A percentile compares a stretch with the other conserved stretches of the same genome.
Conservation (phyloP, 2,888 invertebrate species). For the Lasioglossum morio region DNA sequence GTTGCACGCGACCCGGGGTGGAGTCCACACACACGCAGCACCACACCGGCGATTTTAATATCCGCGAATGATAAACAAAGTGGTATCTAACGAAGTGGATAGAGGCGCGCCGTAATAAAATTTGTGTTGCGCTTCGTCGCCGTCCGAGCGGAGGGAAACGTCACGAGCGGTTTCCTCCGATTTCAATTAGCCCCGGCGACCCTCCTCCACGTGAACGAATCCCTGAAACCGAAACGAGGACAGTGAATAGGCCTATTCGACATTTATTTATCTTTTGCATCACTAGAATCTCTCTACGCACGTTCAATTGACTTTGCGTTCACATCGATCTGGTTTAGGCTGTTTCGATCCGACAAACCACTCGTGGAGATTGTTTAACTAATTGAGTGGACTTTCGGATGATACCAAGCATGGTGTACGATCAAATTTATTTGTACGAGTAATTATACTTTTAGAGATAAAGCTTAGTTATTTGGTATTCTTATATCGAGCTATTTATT, state of each 20-base stretch:
- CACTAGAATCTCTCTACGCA: background rate
- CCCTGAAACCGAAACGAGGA: background rate
- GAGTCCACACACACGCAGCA: constrained; percentile 23
- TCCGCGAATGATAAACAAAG: constrained; percentile 81
- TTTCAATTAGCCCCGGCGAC: constrained; percentile 73
- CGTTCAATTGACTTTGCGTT: background rate
- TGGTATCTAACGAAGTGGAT: constrained; percentile 81
- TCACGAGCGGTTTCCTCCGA: constrained; percentile 77
- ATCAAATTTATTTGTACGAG: no score
- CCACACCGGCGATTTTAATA: constrained; percentile 75
- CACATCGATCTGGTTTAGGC: background rate
- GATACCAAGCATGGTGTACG: background rate
- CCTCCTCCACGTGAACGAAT: background rate
- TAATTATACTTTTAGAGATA: no score
- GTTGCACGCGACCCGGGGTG: constrained; percentile 6
- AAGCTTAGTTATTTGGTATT: no score
- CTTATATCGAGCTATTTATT: background rate
- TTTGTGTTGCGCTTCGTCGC: constrained; percentile 71
- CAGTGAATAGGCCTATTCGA: background rate
- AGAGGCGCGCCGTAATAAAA: constrained; percentile 78
- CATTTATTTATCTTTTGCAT: constrained; percentile 28
- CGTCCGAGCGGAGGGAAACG: constrained; percentile 67
- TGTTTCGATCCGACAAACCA: background rate
- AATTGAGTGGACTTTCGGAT: background rate
- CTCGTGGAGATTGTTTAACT: background rate